Evolutionary conservation across 2,797 vertebrate genomes (phyloP).

Genomic region (Okamejei kenojei): DNA sequence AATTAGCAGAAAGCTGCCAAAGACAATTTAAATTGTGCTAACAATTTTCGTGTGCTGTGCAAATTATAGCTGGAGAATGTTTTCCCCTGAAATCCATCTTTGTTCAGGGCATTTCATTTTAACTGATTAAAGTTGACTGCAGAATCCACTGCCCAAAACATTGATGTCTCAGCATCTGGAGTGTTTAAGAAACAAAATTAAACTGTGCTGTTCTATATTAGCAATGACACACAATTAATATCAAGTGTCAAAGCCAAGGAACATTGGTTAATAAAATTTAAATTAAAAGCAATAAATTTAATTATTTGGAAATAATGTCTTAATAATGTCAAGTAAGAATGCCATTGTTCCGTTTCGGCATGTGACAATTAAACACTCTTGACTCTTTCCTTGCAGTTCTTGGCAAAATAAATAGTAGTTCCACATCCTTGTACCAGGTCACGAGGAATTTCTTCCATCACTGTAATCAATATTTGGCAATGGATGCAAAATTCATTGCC

Average conservation of each 20-base stretch:
- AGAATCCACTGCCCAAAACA: background rate
- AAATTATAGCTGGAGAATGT: background rate
- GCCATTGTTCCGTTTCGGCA: too few relatives aligned
- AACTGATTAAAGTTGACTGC: background rate
- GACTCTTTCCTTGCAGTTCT: background rate
- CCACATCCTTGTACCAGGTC: background rate
- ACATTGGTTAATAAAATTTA: background rate
- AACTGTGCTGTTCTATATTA: background rate
- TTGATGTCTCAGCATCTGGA: background rate
- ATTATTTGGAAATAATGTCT: background rate
- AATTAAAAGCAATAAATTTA: background rate
- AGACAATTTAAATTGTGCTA: background rate
- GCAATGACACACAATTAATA: background rate
- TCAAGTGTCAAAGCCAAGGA: background rate
- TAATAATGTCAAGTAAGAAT: too few relatives aligned
- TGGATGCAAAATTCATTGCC: background rate
- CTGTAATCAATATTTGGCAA: background rate
- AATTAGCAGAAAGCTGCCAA: background rate
- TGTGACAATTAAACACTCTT: too few relatives aligned
- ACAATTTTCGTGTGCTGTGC: background rate
- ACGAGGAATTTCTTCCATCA: background rate
- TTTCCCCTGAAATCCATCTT: background rate
- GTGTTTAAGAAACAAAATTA: background rate
- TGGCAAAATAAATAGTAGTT: background rate
- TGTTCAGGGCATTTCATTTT: background rate